Evolutionary conservation across 2,888 invertebrate genomes (phyloP), one percentile per base, ranked within the genome.

Genomic region (Epiblema foenella): DNA sequence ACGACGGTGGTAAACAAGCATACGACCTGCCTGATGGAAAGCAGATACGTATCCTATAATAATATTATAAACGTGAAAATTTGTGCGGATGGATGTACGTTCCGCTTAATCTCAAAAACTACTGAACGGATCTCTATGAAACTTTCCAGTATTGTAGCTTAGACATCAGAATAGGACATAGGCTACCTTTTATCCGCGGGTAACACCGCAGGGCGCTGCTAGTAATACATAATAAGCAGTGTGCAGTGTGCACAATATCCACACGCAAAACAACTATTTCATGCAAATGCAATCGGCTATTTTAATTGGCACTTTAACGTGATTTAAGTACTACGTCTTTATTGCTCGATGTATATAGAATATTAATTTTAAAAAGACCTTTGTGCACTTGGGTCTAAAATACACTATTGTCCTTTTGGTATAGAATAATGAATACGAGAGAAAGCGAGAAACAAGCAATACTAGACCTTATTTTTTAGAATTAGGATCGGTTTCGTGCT

Each of bases 301-400:
- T 63, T 63, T 62, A 62, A 62, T 62, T 63, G 63, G 33, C 37
- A 37, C 51, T 52, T 37, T 15, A 15, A 20, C 59, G 59, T 60
- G 37, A 63, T 52, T 37, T 63, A n/a, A n/a, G n/a, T n/a, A 63
- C 49, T 62, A 51, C 24, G n/a, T 24, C 17, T 62, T 24, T 33
- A 33, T 37, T 18, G 18, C 51, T 37, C 51, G 51, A 52, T 52
- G 37, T 63, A 51, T 7, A 10, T 17, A 9, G n/a, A n/a, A 17
- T 33, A 0, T 1, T 5, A 62, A 17, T 49, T 17, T 18, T 33
- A 33, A 51, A 24, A 51, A 12, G 51, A 8, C 62, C 12, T 33
- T 33, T 51, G 17, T 18, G 8, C 12, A 63, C 15, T 1, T 12
- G 18, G 7, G 12, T 1, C 5, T 17, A 37, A 15, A 51, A 37